Evolutionary conservation across 2,888 invertebrate genomes (phyloP), one percentile per base, ranked within the genome.

Genomic region (Choristoneura rosaceana): DNA sequence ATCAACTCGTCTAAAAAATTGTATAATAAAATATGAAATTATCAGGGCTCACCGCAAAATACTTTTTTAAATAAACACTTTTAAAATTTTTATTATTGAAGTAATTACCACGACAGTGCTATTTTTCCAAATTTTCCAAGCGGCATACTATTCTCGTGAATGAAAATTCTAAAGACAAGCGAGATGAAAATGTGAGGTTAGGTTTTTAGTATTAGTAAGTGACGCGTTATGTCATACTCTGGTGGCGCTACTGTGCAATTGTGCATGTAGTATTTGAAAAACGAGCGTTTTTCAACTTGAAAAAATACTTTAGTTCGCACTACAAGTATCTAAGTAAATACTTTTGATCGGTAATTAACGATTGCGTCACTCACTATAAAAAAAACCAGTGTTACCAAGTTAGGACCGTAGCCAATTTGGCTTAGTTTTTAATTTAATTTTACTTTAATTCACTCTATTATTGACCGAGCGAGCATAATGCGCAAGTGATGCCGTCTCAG

Each of bases 41-140:
- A 43, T 17, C 61, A 61, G 70, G 66, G 75, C 79, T 82, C 80
- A 81, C 82, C 80, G 74, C 76, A 79, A 75, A 79, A 78, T 77
- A 74, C 70, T 78, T 58, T 58, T 68, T 73, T 65, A 69, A 74
- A 76, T 77, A 77, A 77, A 75, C 81, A 79, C 74, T 76, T 81
- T n/a, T 77, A 82, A 63, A 78, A 78, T 81, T 80, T 80, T 79
- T 83, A 86, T 82, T 81, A 82, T 82, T 76, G 62, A 83, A 80
- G 79, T 89, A 90, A 83, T 93, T 93, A 94, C 94, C 94, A 94
- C 84, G 93, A 92, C 79, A 94, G 82, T 78, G 91, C 90, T 83
- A 94, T 94, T 90, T 91, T 94, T 82, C 94, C 93, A 82, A 94
- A 93, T 84, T 87, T 94, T 86, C 93, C 92, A 87, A 94, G 91